A percentile compares a stretch with the other conserved stretches of the same genome.
phyloP scores from a whole-genome alignment of 2,113 vertebrate species.

The Vidua macroura region DNA sequence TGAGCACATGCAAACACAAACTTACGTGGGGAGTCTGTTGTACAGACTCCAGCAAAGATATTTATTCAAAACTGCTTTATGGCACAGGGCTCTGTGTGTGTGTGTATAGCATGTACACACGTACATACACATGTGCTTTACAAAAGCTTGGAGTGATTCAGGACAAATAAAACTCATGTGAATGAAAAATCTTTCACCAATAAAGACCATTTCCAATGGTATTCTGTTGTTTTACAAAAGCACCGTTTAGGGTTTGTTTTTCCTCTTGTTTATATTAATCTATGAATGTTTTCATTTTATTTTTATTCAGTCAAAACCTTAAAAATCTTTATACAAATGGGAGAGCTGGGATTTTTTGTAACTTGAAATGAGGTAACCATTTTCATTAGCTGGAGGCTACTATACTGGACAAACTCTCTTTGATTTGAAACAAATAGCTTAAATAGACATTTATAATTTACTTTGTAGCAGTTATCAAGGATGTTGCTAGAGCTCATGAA shows the following conservation, averaged over 20 bases:
- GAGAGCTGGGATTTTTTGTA: neutral
- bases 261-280: constrained; percentile 26
- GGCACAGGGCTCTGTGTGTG: constrained; percentile 7
- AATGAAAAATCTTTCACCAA: constrained; percentile 54
- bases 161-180: constrained; percentile 55
- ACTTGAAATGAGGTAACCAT: neutral
- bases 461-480: constrained; percentile 40
- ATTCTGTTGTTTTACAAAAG: constrained; percentile 60
- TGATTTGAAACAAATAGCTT: constrained; percentile 4
- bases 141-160: constrained; percentile 59
- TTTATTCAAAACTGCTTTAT: constrained; percentile 69
- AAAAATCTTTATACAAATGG: neutral
- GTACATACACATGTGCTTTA: constrained; percentile 26
- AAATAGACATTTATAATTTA: neutral
- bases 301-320: constrained; percentile 50
- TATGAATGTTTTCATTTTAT: constrained; percentile 40
- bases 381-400: constrained; percentile 11
- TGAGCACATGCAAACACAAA: constrained; percentile 48
- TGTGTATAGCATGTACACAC: neutral
- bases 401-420: constrained; percentile 25
- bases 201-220: constrained; percentile 62
- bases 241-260: neutral
- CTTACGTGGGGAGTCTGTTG: constrained; percentile 46
- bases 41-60: constrained; percentile 43
- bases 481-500: constrained; percentile 66